Conservation (phyloP, 2,888 invertebrate species). For the Synanthedon vespiformis region DNA sequence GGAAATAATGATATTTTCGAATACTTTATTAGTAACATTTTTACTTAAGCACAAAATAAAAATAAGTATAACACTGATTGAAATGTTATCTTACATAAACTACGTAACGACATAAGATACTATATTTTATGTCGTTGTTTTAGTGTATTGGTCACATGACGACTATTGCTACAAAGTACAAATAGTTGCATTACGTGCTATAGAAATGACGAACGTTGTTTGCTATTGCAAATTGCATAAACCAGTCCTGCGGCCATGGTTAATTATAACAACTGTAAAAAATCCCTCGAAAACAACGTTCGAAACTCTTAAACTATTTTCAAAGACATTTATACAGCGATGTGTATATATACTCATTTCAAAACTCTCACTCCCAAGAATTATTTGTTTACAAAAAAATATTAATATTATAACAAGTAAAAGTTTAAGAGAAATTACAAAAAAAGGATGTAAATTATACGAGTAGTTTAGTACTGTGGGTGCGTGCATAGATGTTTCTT, state of each 20-base stretch:
- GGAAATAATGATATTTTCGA: not conserved
- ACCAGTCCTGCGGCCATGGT: constrained; percentile 2
- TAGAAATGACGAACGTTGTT: not conserved
- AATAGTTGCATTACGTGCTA: not conserved
- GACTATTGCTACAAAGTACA: not conserved
- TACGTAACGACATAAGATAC: not conserved
- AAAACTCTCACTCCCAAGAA: no score
- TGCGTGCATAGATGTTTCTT: constrained; percentile 56
- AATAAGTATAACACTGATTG: not conserved
- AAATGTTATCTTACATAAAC: not conserved
- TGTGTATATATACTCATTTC: no score
- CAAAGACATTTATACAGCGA: no score
- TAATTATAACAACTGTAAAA: constrained; percentile 14
- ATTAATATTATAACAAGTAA: no score
- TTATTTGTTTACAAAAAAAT: no score
- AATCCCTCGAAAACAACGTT: constrained; percentile 5
- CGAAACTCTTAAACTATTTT: not conserved
- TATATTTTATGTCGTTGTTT: no score
- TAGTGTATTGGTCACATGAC: constrained; percentile 26
- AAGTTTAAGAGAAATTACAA: not conserved
- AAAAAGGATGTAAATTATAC: not conserved
- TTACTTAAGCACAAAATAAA: not conserved
- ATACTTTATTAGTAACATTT: not conserved
- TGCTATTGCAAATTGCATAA: constrained; percentile 21
- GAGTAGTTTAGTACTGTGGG: constrained; percentile 32